Conservation (phyloP, 2,888 invertebrate genomes). For the Patella ulyssiponensis region DNA sequence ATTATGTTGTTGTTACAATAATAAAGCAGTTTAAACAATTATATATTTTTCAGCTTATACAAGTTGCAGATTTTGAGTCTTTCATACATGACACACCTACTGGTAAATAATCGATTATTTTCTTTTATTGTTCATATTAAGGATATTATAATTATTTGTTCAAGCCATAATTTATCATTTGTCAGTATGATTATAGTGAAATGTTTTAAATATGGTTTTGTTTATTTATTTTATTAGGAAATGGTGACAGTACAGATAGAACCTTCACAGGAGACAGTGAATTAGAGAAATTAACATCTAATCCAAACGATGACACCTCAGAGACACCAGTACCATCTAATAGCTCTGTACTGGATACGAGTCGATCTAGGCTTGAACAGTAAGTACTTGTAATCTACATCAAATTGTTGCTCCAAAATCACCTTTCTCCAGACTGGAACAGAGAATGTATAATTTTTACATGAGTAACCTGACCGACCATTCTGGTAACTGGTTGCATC, state of each 20-base stretch:
- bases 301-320: too few species aligned
- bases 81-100: constrained; percentile 14
- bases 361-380: constrained; percentile 42
- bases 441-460: too few species aligned
- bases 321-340: background rate
- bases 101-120: background rate
- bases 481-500: too few species aligned
- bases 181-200: too few species aligned
- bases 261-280: constrained; percentile 65
- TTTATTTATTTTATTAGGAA: constrained; percentile 31
- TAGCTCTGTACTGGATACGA: constrained; percentile 18
- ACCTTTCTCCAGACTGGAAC: too few species aligned
- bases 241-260: constrained; percentile 38
- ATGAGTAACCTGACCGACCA: too few species aligned
- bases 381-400: constrained; percentile 2
- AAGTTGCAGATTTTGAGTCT: constrained; percentile 48
- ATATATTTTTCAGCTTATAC: constrained; percentile 41
- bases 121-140: too few species aligned
- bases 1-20: too few species aligned
- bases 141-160: too few species aligned
- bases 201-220: background rate
- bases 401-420: too few species aligned
- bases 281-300: constrained; percentile 36
- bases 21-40: too few species aligned
- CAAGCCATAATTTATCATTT: too few species aligned